These are phyloP conservation scores for Pomacea maculata DNA, from an alignment of 1,140 invertebrate species.

Conservation along the genomic window DNA sequence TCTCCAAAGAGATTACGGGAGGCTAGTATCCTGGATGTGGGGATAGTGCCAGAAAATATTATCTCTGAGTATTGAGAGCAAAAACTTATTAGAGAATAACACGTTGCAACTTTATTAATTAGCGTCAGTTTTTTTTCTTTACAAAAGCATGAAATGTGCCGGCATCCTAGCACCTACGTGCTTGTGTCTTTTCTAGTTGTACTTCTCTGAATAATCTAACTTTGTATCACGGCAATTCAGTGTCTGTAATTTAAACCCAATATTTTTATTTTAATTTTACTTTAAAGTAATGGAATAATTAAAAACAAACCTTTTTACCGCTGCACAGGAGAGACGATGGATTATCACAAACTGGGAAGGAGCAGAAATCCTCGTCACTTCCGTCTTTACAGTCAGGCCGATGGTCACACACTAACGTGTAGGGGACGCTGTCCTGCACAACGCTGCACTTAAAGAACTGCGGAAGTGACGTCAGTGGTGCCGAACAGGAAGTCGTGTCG, in stretches of 20 bases:
- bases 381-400: conserved; percentile 3
- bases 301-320: background rate
- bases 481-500: background rate
- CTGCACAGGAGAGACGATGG: background rate
- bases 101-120: too few species aligned
- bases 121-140: too few species aligned
- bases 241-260: background rate
- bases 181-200: too few species aligned
- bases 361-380: conserved; percentile 8
- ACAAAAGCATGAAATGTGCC: too few species aligned
- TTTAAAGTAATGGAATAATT: background rate
- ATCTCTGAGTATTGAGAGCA: too few species aligned
- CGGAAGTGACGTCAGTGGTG: background rate
- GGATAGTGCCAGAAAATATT: too few species aligned
- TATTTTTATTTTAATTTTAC: background rate
- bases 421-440: background rate
- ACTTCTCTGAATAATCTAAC: too few species aligned
- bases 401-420: conserved; percentile 14
- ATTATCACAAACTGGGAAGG: background rate
- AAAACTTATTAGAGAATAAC: too few species aligned
- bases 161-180: too few species aligned
- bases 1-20: too few species aligned
- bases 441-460: background rate
- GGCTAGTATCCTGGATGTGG: too few species aligned
- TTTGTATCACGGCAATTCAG: too few species aligned